A percentile compares a stretch with the other conserved stretches of the same genome.
These are phyloP conservation scores for Temnopleurus reevesii DNA, from an alignment of 53 echinoderm and acorn worm species.

Conservation along the genomic window DNA sequence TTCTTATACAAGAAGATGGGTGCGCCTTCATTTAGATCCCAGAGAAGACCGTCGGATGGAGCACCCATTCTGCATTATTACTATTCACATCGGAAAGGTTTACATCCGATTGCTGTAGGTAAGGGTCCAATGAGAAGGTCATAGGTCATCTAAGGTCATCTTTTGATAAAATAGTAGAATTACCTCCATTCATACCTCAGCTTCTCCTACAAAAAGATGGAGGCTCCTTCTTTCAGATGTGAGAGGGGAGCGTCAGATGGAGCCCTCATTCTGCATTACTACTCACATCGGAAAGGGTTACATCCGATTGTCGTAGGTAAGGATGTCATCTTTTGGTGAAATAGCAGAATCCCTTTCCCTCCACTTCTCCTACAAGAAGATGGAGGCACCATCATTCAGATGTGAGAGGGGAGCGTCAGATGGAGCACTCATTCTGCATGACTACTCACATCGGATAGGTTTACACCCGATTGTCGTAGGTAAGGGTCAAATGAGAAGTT, in stretches of 20 bases:
- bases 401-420: slow-evolving; percentile 79
- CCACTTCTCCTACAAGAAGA: slow-evolving; percentile 85
- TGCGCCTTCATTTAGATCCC: slow-evolving; percentile 94
- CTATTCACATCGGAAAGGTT: slow-evolving; percentile 85
- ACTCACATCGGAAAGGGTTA: slow-evolving; percentile 90
- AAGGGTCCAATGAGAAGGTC: background rate
- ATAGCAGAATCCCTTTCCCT: too few relatives aligned
- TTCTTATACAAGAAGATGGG: slow-evolving; percentile 92
- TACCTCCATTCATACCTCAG: too few relatives aligned
- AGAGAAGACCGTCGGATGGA: slow-evolving; percentile 71
- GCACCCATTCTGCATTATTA: slow-evolving; percentile 94
- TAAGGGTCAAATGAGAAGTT: slow-evolving; percentile 35
- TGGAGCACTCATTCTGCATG: slow-evolving; percentile 87
- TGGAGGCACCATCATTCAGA: slow-evolving; percentile 98
- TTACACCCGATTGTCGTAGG: slow-evolving; percentile 95
- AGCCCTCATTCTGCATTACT: slow-evolving; percentile 70
- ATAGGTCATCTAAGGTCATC: too few relatives aligned
- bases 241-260: background rate
- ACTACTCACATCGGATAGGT: slow-evolving; percentile 87
- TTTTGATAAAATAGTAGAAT: too few relatives aligned
- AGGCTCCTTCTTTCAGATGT: background rate
- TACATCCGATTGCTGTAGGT: slow-evolving; percentile 97
- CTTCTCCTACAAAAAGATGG: background rate
- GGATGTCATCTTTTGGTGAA: too few relatives aligned
- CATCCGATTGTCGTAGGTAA: slow-evolving; percentile 94